Percentiles rank a stretch among this genome's conserved stretches.
Evolutionary conservation across 2,797 vertebrate species (phyloP).

Genomic region (Neopelma chrysocephalum): DNA sequence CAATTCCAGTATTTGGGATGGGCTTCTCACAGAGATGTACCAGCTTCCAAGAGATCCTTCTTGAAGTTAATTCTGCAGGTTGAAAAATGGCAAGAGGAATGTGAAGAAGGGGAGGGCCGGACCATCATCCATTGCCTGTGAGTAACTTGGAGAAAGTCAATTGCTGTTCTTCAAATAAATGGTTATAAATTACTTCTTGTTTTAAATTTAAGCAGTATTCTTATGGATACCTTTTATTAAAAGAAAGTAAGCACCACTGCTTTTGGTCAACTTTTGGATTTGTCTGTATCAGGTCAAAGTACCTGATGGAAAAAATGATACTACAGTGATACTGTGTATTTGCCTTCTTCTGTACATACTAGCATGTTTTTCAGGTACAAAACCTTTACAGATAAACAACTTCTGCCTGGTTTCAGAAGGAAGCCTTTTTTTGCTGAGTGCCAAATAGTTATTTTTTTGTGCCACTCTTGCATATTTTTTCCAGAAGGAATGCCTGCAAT

Average conservation of each 20-base stretch:
- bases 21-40: conserved; percentile 94
- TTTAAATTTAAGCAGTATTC: background rate
- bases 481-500: background rate
- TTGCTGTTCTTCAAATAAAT: background rate
- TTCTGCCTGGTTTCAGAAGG: background rate
- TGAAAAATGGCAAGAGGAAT: conserved; percentile 98
- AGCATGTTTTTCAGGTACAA: background rate
- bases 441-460: background rate
- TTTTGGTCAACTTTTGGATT: background rate
- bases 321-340: background rate
- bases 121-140: conserved; percentile 97
- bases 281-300: background rate
- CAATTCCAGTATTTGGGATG: conserved; percentile 98
- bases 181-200: background rate
- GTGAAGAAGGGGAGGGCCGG: conserved; percentile 95
- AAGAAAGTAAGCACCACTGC: background rate
- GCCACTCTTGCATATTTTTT: background rate
- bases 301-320: background rate
- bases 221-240: background rate
- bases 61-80: conserved; percentile 97
- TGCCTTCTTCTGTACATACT: background rate
- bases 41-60: conserved; percentile 96
- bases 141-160: conserved; percentile 66
- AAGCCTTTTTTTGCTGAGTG: background rate
- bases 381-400: background rate